Evolutionary conservation across 64 coral and sea anemone species (phyloP).

Genomic region (Pocillopora damicornis): DNA sequence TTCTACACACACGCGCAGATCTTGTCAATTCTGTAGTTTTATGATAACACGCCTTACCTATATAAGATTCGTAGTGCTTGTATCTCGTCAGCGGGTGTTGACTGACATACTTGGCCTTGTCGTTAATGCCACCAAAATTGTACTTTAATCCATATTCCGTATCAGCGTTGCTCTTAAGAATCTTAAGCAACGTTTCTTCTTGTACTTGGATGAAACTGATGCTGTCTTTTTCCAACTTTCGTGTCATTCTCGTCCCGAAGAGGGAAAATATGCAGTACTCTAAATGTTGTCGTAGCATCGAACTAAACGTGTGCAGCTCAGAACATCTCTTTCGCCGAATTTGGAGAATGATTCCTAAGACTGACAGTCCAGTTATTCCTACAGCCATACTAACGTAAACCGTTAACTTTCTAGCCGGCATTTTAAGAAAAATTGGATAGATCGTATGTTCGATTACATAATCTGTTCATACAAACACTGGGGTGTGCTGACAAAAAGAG

Average conservation of each 20-base stretch:
- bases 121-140: conserved; percentile 4
- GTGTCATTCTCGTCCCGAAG: background rate
- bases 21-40: no score
- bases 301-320: conserved; percentile 6
- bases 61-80: conserved; percentile 12
- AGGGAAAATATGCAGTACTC: conserved; percentile 7
- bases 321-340: conserved; percentile 24
- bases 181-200: conserved; percentile 20
- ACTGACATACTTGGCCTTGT: background rate
- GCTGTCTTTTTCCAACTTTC: conserved; percentile 20
- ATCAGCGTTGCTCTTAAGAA: conserved; percentile 17
- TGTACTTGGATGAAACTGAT: conserved; percentile 6
- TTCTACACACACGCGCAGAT: background rate
- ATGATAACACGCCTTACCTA: background rate
- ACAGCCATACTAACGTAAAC: background rate
- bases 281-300: conserved; percentile 21
- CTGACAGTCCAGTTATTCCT: background rate
- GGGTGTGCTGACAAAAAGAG: background rate
- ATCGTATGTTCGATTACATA: background rate
- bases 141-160: conserved; percentile 26
- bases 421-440: background rate
- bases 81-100: conserved; percentile 32
- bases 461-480: background rate
- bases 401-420: background rate
- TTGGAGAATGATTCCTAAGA: background rate